Conservation (phyloP, 2,888 invertebrate species). For the Drosophila niveifrons region DNA sequence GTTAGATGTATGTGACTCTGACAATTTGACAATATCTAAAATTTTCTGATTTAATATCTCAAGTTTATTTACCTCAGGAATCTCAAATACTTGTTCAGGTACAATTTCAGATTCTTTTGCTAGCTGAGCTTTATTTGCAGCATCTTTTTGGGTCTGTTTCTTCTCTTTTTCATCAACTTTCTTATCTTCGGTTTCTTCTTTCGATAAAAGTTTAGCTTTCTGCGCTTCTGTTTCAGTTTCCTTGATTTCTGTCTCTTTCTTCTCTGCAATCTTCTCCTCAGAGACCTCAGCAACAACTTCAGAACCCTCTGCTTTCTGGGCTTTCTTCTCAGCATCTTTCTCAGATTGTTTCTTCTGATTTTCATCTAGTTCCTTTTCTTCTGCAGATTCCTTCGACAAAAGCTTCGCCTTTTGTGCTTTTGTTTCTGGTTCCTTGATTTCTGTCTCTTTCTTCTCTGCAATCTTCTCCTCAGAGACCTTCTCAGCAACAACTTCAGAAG, state of each 20-base stretch:
- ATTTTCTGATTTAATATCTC: constrained; percentile 31
- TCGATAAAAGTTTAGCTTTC: constrained; percentile 19
- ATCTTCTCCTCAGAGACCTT: constrained; percentile 25
- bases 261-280: constrained; percentile 13
- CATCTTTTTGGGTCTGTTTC: constrained; percentile 19
- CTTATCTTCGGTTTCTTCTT: constrained; percentile 10
- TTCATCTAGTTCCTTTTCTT: constrained; percentile 30
- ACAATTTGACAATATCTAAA: constrained; percentile 15
- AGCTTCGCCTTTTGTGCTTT: constrained; percentile 13
- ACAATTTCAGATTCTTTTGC: constrained; percentile 4
- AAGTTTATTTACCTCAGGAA: background rate
- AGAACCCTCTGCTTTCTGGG: constrained; percentile 21
- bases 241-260: constrained; percentile 3
- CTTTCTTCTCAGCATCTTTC: constrained; percentile 5
- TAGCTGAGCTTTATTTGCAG: constrained; percentile 1
- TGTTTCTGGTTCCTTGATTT: background rate
- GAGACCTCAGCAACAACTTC: constrained; percentile 28
- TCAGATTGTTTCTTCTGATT: constrained; percentile 28
- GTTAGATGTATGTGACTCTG: constrained; percentile 2
- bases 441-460: constrained; percentile 33
- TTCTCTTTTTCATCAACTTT: constrained; percentile 1
- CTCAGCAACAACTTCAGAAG: constrained; percentile 19
- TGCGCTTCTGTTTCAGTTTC: constrained; percentile 38
- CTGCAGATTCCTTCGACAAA: constrained; percentile 20
- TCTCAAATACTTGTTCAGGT: constrained; percentile 1